Evolutionary conservation across 1,140 invertebrate species (phyloP).

Genomic region (Helicoverpa zea): DNA sequence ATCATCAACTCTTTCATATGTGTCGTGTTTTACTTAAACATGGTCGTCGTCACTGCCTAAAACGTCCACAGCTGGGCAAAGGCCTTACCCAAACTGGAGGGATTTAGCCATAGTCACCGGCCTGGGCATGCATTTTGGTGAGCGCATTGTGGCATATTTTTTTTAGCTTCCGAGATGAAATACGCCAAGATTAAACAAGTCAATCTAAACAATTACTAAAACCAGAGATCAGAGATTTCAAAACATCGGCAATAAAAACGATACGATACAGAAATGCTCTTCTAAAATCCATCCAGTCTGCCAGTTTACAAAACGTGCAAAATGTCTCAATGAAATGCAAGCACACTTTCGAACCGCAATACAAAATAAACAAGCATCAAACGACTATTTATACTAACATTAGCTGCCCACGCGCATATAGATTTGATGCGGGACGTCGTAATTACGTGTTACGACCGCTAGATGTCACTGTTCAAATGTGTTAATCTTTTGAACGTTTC

Average conservation of each 20-base stretch:
- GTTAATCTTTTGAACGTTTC: conserved; percentile 14
- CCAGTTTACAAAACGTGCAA: conserved; percentile 1
- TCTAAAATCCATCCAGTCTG: background rate
- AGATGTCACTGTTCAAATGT: conserved; percentile 21
- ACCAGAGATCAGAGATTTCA: no score
- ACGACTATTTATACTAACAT: conserved; percentile 33
- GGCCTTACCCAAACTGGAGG: no score
- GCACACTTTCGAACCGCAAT: conserved; percentile 3
- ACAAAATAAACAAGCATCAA: conserved; percentile 33
- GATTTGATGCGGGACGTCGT: conserved; percentile 26
- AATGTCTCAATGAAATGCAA: conserved; percentile 26
- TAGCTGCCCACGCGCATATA: conserved; percentile 24
- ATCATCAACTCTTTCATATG: no score
- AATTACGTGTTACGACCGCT: conserved; percentile 31
- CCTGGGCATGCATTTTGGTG: no score
- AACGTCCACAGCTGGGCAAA: no score
- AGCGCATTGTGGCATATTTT: no score
- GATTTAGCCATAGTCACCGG: no score
- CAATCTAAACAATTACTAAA: no score
- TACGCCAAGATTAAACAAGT: no score
- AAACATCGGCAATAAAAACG: background rate
- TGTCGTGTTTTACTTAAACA: no score
- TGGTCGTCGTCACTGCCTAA: no score
- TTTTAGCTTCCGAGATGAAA: no score
- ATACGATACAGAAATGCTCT: background rate